Evolutionary conservation across 2,113 vertebrate species (phyloP).

Genomic region (Apodemus speciosus): DNA sequence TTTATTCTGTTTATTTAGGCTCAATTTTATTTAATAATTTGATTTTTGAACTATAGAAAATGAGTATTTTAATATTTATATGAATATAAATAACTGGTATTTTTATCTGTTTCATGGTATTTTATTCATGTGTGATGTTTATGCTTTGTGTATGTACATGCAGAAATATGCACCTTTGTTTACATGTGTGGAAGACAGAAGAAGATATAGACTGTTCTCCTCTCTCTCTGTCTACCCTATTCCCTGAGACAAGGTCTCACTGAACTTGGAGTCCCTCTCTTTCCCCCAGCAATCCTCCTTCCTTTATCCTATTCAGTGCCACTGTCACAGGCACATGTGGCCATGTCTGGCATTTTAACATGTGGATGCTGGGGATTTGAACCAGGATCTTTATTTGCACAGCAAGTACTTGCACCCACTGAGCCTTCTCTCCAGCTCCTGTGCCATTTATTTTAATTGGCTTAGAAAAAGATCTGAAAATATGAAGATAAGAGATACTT

Average conservation of each 20-base stretch:
- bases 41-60: conserved; percentile 30
- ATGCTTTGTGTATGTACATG: not conserved
- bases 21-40: conserved; percentile 47
- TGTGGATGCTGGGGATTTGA: not conserved
- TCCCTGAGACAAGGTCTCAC: not conserved
- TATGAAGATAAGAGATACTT: not conserved
- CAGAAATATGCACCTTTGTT: not conserved
- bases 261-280: not conserved
- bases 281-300: not conserved
- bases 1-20: conserved; percentile 18
- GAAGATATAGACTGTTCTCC: not conserved
- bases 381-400: not conserved
- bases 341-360: not conserved
- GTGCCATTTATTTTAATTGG: not conserved
- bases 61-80: not conserved
- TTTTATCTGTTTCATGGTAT: conserved; percentile 45
- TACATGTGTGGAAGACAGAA: not conserved
- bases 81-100: conserved; percentile 16
- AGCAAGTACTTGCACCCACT: too few relatives aligned
- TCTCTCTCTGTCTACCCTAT: not conserved
- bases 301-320: not conserved
- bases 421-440: not conserved
- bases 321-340: not conserved
- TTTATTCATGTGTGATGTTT: not conserved
- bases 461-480: conserved; percentile 50